These are phyloP conservation scores for Drosophila atripex DNA, from an alignment of 2,888 invertebrate genomes.

Conservation along the genomic window DNA sequence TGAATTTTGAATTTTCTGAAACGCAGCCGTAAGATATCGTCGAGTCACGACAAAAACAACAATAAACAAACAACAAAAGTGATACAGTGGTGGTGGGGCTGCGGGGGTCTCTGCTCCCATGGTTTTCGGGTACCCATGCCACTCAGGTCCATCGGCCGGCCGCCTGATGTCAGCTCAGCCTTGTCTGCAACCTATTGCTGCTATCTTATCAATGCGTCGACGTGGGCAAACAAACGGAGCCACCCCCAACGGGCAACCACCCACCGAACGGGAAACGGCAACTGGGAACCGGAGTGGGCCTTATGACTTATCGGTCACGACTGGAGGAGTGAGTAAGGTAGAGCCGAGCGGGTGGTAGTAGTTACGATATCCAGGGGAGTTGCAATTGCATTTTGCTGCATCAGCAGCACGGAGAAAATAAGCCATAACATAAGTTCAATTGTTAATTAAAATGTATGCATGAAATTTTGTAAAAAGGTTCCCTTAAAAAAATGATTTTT, in stretches of 20 bases:
- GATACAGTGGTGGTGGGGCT: background rate
- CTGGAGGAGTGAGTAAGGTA: constrained; percentile 8
- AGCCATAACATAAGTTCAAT: background rate
- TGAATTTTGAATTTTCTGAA: constrained; percentile 70
- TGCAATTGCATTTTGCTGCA: constrained; percentile 35
- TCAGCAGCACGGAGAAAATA: constrained; percentile 13
- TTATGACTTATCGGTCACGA: constrained; percentile 60
- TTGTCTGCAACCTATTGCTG: constrained; percentile 44
- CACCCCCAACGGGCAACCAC: constrained; percentile 36
- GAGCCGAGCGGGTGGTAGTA: constrained; percentile 1
- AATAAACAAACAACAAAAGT: background rate
- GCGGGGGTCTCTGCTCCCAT: constrained; percentile 16
- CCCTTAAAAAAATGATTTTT: background rate
- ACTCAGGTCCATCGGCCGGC: constrained; percentile 12
- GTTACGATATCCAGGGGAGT: constrained; percentile 8
- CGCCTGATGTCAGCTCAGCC: constrained; percentile 16
- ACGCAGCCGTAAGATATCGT: constrained; percentile 53
- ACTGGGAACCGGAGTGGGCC: constrained; percentile 2
- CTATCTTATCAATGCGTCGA: constrained; percentile 65
- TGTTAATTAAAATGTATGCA: background rate
- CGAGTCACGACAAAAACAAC: constrained; percentile 49
- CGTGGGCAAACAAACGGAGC: constrained; percentile 56
- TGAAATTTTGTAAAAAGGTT: background rate
- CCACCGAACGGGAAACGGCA: constrained; percentile 11
- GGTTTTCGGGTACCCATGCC: constrained; percentile 7